Evolutionary conservation across 2,888 invertebrate species (phyloP).

Genomic region (Dicyrtomina minuta): DNA sequence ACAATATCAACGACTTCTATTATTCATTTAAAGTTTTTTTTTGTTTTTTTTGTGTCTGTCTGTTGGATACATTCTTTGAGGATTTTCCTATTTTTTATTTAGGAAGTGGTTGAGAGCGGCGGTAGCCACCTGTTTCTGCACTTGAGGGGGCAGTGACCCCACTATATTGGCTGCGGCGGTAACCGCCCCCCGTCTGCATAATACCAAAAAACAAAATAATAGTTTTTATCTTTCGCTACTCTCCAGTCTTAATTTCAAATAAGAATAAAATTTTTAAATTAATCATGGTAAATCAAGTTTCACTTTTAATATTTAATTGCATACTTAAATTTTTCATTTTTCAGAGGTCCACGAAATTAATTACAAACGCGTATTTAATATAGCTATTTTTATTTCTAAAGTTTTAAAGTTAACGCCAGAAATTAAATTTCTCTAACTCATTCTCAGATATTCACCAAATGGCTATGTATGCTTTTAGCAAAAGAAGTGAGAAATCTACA

Average conservation of each 20-base stretch:
- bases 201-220: constrained; percentile 40
- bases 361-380: no score
- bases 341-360: no score
- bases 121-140: constrained; percentile 53
- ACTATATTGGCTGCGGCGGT: constrained; percentile 49
- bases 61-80: constrained; percentile 4
- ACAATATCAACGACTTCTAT: neutral
- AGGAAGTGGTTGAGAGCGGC: constrained; percentile 53
- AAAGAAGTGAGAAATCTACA: no score
- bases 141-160: constrained; percentile 52
- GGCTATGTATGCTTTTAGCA: no score
- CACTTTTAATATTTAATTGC: no score
- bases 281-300: no score
- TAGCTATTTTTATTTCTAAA: no score
- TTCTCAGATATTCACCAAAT: no score
- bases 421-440: no score
- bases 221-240: constrained; percentile 24
- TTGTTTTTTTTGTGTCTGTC: constrained; percentile 6
- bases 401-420: no score
- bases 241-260: constrained; percentile 14
- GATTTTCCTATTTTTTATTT: constrained; percentile 48
- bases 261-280: no score
- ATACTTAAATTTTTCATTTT: no score
- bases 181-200: constrained; percentile 52
- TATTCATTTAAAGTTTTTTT: neutral